Evolutionary conservation across 2,113 vertebrate species (phyloP).

Genomic region (Brevimyrus niger): DNA sequence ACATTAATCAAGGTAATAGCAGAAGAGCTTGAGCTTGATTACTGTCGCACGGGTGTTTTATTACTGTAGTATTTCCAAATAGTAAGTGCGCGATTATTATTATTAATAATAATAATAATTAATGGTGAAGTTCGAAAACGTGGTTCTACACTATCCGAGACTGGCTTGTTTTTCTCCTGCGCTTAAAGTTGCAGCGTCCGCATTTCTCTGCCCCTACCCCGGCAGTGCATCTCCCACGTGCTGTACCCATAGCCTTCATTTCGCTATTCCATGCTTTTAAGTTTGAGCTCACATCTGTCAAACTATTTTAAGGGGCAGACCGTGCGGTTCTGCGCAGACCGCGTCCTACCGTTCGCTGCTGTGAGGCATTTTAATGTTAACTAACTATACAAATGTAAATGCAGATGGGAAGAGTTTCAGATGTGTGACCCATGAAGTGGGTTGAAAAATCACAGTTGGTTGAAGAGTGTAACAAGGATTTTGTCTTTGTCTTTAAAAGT

Average conservation of each 20-base stretch:
- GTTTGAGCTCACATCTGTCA: constrained; percentile 16
- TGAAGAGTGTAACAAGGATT: background rate
- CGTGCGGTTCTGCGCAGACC: constrained; percentile 51
- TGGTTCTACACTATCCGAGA: background rate
- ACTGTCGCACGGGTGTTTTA: background rate
- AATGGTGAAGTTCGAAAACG: background rate
- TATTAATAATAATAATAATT: background rate
- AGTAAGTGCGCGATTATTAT: background rate
- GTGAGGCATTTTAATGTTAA: constrained; percentile 69
- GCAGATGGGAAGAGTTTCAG: constrained; percentile 53
- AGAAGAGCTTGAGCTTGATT: background rate
- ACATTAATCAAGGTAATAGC: constrained; percentile 14
- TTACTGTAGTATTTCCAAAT: background rate
- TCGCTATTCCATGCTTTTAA: background rate
- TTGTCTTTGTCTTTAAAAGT: background rate
- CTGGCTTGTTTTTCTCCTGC: constrained; percentile 9
- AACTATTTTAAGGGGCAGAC: constrained; percentile 50
- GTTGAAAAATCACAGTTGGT: constrained; percentile 31
- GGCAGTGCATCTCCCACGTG: background rate
- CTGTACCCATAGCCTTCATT: constrained; percentile 36
- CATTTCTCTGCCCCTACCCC: background rate
- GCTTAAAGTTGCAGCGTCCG: constrained; percentile 11
- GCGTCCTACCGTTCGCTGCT: constrained; percentile 49
- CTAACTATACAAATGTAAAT: constrained; percentile 69
- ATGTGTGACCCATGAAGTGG: constrained; percentile 54